Evolutionary conservation across 2,113 vertebrate species (phyloP).

Genomic region (Procavia capensis): DNA sequence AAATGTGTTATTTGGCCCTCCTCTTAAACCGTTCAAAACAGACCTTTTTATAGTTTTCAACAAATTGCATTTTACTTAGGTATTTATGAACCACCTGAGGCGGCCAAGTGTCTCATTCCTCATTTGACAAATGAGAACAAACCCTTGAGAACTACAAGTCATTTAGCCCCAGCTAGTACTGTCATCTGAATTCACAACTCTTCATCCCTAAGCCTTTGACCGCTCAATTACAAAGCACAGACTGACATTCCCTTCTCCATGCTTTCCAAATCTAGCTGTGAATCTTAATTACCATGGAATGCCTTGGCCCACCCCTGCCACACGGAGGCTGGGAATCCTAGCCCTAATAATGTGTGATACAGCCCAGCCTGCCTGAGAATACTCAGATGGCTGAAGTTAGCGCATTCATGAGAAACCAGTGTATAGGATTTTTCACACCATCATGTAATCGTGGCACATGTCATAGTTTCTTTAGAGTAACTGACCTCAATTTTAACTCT

Average conservation of each 20-base stretch:
- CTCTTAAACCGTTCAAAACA: neutral
- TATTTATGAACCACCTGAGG: neutral
- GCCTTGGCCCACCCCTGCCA: neutral
- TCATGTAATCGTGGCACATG: neutral
- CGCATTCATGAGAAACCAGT: conserved; percentile 6
- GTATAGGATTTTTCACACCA: conserved; percentile 31
- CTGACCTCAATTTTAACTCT: conserved; percentile 46
- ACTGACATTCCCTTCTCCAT: neutral
- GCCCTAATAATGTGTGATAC: neutral
- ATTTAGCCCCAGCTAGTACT: neutral
- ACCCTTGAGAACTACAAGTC: neutral
- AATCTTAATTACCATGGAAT: neutral
- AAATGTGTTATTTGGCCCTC: neutral
- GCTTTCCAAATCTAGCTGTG: neutral
- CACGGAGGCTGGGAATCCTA: neutral
- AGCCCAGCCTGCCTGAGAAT: neutral
- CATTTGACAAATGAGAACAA: conserved; percentile 19
- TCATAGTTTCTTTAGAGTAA: conserved; percentile 31
- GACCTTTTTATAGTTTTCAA: neutral
- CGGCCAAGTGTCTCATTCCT: neutral
- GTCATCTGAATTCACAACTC: conserved; percentile 24
- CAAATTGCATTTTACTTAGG: neutral
- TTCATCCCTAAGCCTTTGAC: neutral
- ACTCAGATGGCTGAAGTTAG: neutral
- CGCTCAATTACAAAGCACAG: neutral